A percentile compares a stretch with the other conserved stretches of the same genome.
phyloP scores from a whole-genome alignment of 1,140 invertebrate species.

The Arion vulgaris region DNA sequence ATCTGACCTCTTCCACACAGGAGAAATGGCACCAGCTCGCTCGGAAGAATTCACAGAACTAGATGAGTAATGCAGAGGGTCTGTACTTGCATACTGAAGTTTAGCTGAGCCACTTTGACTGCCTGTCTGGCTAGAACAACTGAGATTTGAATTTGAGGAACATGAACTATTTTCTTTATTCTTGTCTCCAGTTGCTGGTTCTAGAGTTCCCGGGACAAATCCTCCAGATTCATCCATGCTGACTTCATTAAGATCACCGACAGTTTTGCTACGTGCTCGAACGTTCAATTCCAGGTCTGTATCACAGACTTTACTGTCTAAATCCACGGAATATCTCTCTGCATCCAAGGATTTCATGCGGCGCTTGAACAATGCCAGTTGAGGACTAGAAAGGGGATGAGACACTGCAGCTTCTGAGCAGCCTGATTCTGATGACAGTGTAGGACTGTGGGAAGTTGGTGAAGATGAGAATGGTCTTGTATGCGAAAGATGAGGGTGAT shows the following conservation, averaged over 20 bases:
- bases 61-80: conserved; percentile 87
- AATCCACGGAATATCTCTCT: conserved; percentile 90
- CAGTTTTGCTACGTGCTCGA: conserved; percentile 88
- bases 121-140: conserved; percentile 66
- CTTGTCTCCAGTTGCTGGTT: conserved; percentile 70
- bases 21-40: conserved; percentile 77
- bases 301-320: conserved; percentile 76
- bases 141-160: conserved; percentile 83
- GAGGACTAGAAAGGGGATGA: conserved; percentile 36
- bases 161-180: conserved; percentile 75
- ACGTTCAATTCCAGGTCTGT: conserved; percentile 82
- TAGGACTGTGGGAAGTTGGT: background rate
- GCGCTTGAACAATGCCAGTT: conserved; percentile 79
- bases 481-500: background rate
- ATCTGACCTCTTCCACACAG: conserved; percentile 86
- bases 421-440: background rate
- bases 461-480: background rate
- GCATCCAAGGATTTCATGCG: conserved; percentile 70
- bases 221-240: conserved; percentile 89
- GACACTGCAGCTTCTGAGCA: background rate
- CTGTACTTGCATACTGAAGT: conserved; percentile 93
- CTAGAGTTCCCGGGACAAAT: conserved; percentile 74
- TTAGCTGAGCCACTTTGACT: conserved; percentile 80
- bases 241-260: conserved; percentile 80
- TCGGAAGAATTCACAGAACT: conserved; percentile 75